Percentiles rank a stretch among this genome's conserved stretches.
phyloP scores from a whole-genome alignment of 2,888 invertebrate genomes.

The Drosophila acutilabella region DNA sequence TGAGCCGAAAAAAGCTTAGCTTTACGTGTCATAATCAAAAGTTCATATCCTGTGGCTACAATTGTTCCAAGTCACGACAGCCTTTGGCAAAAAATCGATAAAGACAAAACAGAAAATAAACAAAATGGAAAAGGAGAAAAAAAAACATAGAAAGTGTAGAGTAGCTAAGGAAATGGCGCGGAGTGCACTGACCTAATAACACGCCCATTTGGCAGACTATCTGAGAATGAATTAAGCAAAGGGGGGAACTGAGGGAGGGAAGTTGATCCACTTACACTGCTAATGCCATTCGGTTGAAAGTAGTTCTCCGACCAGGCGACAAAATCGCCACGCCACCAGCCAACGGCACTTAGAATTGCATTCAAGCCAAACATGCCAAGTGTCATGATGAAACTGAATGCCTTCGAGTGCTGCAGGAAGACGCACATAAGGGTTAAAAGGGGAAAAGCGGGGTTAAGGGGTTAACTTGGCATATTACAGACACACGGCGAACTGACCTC shows the following conservation, averaged over 20 bases:
- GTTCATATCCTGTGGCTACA: constrained; percentile 70
- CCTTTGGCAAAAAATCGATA: constrained; percentile 64
- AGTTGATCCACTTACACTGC: constrained; percentile 79
- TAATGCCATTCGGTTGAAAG: constrained; percentile 83
- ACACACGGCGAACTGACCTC: constrained; percentile 85
- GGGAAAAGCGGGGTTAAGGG: background rate
- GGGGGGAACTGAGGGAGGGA: background rate
- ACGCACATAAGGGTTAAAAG: background rate
- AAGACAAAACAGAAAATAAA: constrained; percentile 18
- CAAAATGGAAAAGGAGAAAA: constrained; percentile 38
- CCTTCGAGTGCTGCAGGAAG: constrained; percentile 82
- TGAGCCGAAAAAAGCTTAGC: constrained; percentile 19
- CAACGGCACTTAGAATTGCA: constrained; percentile 83
- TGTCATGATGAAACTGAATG: constrained; percentile 84
- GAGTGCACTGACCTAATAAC: constrained; percentile 77
- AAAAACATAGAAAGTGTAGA: constrained; percentile 13
- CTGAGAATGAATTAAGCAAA: constrained; percentile 7
- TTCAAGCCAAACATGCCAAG: constrained; percentile 84
- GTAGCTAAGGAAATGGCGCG: constrained; percentile 34
- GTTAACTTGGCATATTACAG: too few species aligned
- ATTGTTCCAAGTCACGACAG: constrained; percentile 72
- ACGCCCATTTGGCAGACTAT: constrained; percentile 36
- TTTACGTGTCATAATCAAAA: constrained; percentile 77
- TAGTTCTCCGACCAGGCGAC: constrained; percentile 82
- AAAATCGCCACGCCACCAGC: constrained; percentile 82